Evolutionary conservation across 1,140 invertebrate species (phyloP).

Genomic region (Atopsyche davidsoni): DNA sequence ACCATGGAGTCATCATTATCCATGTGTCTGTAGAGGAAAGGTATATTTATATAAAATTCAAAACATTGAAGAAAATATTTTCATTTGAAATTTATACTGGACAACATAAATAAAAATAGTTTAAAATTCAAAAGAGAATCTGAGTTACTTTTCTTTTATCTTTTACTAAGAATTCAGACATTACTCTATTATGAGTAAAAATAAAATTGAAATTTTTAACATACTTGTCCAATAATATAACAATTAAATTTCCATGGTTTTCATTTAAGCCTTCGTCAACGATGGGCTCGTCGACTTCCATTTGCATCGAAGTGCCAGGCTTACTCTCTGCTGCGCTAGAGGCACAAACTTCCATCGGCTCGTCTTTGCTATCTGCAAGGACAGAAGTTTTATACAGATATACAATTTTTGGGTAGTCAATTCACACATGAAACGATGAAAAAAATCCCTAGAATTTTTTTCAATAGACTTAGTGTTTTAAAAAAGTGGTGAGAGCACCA

Average conservation of each 20-base stretch:
- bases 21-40: constrained; percentile 51
- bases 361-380: too few relatives aligned
- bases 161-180: too few relatives aligned
- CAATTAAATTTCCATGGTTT: constrained; percentile 39
- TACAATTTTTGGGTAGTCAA: too few relatives aligned
- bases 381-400: not conserved
- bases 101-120: not conserved
- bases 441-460: too few relatives aligned
- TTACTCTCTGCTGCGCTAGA: constrained; percentile 10
- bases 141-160: too few relatives aligned
- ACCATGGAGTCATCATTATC: constrained; percentile 64
- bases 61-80: not conserved
- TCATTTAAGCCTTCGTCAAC: constrained; percentile 32
- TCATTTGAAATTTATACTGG: too few relatives aligned
- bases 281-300: constrained; percentile 34
- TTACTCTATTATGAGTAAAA: too few relatives aligned
- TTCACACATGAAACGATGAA: too few relatives aligned
- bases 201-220: too few relatives aligned
- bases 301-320: constrained; percentile 20
- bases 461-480: too few relatives aligned
- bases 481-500: too few relatives aligned
- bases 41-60: not conserved
- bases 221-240: constrained; percentile 43
- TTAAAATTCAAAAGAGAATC: too few relatives aligned
- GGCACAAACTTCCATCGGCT: constrained; percentile 31